Evolutionary conservation across 92 coral and sea anemone genomes (phyloP).

Genomic region (Hydrozoanthus gracilis): DNA sequence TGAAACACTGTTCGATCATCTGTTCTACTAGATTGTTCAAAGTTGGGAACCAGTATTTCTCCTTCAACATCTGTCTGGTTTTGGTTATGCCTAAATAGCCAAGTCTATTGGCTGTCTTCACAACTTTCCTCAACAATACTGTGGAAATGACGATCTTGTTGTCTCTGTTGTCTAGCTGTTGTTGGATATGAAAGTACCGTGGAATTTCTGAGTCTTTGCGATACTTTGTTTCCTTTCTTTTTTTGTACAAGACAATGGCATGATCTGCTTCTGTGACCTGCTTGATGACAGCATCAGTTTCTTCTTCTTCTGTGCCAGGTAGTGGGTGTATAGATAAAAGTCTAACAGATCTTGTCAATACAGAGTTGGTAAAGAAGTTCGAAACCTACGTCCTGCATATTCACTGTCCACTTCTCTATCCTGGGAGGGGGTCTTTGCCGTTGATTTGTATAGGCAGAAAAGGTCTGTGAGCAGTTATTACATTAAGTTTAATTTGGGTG

Average conservation of each 20-base stretch:
- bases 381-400: slow-evolving; percentile 73
- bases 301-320: slow-evolving; percentile 55
- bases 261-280: slow-evolving; percentile 39
- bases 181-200: too few relatives aligned
- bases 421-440: slow-evolving; percentile 63
- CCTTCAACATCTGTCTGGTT: slow-evolving; percentile 62
- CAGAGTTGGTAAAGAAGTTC: slow-evolving; percentile 67
- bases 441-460: slow-evolving; percentile 59
- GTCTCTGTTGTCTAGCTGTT: background rate
- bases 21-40: slow-evolving; percentile 65
- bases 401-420: slow-evolving; percentile 68
- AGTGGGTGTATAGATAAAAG: slow-evolving; percentile 68
- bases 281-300: slow-evolving; percentile 57
- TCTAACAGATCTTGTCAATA: slow-evolving; percentile 21
- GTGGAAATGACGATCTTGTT: too few relatives aligned
- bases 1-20: slow-evolving; percentile 37
- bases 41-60: slow-evolving; percentile 69
- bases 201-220: too few relatives aligned
- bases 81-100: slow-evolving; percentile 69
- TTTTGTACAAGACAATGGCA: slow-evolving; percentile 48
- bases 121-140: slow-evolving; percentile 53
- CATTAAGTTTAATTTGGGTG: slow-evolving; percentile 57
- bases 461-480: slow-evolving; percentile 67
- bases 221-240: slow-evolving; percentile 41
- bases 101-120: slow-evolving; percentile 59